Conservation (phyloP, 2,113 vertebrate species). For the Pan troglodytes region DNA sequence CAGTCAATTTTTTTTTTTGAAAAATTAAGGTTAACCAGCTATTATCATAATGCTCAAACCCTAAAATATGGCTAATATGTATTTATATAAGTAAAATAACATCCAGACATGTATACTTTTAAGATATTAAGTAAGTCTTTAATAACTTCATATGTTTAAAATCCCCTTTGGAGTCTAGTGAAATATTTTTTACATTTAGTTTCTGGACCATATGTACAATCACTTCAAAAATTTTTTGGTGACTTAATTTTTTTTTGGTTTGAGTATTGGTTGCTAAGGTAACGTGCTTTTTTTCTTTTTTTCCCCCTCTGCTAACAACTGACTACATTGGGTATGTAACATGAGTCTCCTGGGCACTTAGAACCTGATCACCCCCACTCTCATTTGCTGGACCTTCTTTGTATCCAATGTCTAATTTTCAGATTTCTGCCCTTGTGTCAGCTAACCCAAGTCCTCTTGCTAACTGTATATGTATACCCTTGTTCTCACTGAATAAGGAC, state of each 20-base stretch:
- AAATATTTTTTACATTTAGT: slow-evolving; percentile 35
- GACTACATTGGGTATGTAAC: slow-evolving; percentile 44
- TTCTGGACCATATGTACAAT: background rate
- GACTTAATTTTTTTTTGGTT: background rate
- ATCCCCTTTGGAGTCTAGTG: background rate
- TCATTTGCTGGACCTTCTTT: slow-evolving; percentile 71
- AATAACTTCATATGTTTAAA: slow-evolving; percentile 11
- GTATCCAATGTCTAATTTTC: slow-evolving; percentile 61
- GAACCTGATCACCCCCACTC: background rate
- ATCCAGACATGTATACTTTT: background rate
- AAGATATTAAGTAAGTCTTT: slow-evolving; percentile 10
- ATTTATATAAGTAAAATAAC: slow-evolving; percentile 16
- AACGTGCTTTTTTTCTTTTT: background rate
- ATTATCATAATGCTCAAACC: background rate
- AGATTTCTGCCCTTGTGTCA: slow-evolving; percentile 26
- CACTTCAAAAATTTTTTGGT: background rate
- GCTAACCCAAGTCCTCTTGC: slow-evolving; percentile 35
- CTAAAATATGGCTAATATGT: background rate
- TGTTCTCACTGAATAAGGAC: slow-evolving; percentile 51
- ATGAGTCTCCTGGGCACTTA: slow-evolving; percentile 29
- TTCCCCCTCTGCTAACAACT: slow-evolving; percentile 25
- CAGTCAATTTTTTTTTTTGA: background rate
- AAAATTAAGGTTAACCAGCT: background rate
- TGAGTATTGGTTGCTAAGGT: background rate
- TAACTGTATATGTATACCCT: slow-evolving; percentile 59